Evolutionary conservation across 2,113 vertebrate species (phyloP).

Genomic region (Echinops telfairi): DNA sequence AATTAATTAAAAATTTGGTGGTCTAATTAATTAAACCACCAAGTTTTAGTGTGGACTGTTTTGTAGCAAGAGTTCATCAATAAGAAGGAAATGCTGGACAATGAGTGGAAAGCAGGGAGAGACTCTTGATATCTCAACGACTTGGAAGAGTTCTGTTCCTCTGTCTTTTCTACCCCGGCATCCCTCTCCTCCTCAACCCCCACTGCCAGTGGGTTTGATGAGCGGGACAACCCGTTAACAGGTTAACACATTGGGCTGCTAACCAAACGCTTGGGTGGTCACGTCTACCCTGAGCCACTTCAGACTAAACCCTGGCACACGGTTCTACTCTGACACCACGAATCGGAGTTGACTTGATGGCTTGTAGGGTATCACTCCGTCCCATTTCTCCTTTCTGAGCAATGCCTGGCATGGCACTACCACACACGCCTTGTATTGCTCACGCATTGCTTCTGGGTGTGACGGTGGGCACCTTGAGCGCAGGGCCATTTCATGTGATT

Average conservation of each 20-base stretch:
- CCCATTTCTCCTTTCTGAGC: not conserved
- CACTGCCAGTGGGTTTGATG: not conserved
- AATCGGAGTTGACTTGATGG: not conserved
- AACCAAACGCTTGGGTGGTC: not conserved
- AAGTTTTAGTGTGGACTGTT: conserved; percentile 1
- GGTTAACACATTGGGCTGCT: not conserved
- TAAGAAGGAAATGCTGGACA: not conserved
- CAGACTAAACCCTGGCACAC: no score
- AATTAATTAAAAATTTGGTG: no score
- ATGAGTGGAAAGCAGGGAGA: not conserved
- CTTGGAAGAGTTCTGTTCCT: not conserved
- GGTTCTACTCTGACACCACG: not conserved
- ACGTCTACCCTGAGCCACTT: not conserved
- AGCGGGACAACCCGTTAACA: not conserved
- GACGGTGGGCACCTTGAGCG: not conserved
- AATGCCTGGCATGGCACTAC: not conserved
- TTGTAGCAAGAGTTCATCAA: not conserved
- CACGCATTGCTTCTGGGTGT: not conserved
- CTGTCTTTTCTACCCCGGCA: not conserved
- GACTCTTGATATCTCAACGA: not conserved
- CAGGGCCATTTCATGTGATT: not conserved
- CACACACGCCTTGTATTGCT: not conserved
- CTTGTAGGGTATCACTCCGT: not conserved
- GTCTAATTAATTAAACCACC: not conserved
- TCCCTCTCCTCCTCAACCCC: not conserved